A percentile compares a stretch with the other conserved stretches of the same genome.
Evolutionary conservation across 2,888 invertebrate genomes (phyloP).

Genomic region (Nesidiocoris tenuis): DNA sequence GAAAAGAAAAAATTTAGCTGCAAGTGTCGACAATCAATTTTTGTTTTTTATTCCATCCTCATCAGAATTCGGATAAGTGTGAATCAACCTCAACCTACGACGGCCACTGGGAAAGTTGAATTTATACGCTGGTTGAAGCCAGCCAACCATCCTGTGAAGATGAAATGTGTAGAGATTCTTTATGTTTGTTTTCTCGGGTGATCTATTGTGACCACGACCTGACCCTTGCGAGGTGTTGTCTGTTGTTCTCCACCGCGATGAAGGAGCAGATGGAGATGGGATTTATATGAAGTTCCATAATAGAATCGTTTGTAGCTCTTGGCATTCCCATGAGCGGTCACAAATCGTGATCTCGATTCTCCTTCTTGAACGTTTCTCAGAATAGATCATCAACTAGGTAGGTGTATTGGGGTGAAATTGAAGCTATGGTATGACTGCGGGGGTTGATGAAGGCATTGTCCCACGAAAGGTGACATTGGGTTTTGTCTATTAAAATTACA

Average conservation of each 20-base stretch:
- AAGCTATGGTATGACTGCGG: no score
- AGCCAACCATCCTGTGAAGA: background rate
- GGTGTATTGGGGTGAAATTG: no score
- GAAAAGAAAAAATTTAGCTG: no score
- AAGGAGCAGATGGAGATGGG: slow-evolving; percentile 22
- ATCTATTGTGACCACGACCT: slow-evolving; percentile 30
- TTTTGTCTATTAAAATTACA: background rate
- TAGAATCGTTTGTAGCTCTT: background rate
- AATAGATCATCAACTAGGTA: no score
- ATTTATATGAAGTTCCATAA: background rate
- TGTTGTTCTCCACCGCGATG: background rate
- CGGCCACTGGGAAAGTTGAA: background rate
- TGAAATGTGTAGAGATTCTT: background rate
- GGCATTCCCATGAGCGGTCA: background rate
- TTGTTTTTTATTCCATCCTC: no score
- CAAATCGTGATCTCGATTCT: background rate
- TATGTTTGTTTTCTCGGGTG: slow-evolving; percentile 32
- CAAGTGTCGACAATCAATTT: no score
- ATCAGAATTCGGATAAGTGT: no score
- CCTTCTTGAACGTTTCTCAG: no score
- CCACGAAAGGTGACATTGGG: no score
- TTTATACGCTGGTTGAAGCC: slow-evolving; percentile 15
- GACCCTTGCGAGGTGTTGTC: slow-evolving; percentile 1
- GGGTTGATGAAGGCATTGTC: no score
- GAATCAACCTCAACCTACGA: no score